These are phyloP conservation scores for Caenorhabditis remanei DNA, from an alignment of 1,140 invertebrate genomes.

Conservation along the genomic window DNA sequence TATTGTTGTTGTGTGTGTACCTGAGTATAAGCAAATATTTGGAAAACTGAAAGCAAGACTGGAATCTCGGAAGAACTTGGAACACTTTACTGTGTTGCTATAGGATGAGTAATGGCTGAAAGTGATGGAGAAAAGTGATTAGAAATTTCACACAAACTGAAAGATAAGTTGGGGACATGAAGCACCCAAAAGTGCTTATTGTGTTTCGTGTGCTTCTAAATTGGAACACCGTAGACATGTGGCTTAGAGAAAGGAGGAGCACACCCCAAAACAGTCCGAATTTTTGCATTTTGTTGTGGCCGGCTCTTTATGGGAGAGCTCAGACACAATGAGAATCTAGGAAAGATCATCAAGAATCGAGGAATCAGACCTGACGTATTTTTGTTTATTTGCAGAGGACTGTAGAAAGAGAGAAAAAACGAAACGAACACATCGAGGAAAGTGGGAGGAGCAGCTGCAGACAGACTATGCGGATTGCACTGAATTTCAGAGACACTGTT, in stretches of 20 bases:
- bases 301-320: neutral
- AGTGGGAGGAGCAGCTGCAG: constrained; percentile 6
- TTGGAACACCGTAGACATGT: constrained; percentile 40
- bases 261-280: constrained; percentile 41
- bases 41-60: constrained; percentile 40
- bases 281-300: constrained; percentile 52
- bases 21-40: constrained; percentile 57
- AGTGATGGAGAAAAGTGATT: neutral
- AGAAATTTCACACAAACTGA: neutral
- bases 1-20: constrained; percentile 50
- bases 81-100: neutral
- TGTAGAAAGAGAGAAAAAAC: constrained; percentile 16
- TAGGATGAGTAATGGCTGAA: neutral
- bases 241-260: constrained; percentile 34
- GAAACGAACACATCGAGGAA: constrained; percentile 51
- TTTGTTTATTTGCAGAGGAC: constrained; percentile 55
- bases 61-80: constrained; percentile 24
- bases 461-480: constrained; percentile 3
- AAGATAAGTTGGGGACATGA: neutral
- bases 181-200: neutral
- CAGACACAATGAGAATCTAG: constrained; percentile 32
- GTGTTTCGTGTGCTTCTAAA: constrained; percentile 9
- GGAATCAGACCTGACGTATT: constrained; percentile 37
- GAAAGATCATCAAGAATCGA: constrained; percentile 47
- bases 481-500: constrained; percentile 39